Percentiles rank a stretch among this genome's conserved stretches.
phyloP scores from a whole-genome alignment of 2,797 vertebrate genomes.

The Leuciscus waleckii region DNA sequence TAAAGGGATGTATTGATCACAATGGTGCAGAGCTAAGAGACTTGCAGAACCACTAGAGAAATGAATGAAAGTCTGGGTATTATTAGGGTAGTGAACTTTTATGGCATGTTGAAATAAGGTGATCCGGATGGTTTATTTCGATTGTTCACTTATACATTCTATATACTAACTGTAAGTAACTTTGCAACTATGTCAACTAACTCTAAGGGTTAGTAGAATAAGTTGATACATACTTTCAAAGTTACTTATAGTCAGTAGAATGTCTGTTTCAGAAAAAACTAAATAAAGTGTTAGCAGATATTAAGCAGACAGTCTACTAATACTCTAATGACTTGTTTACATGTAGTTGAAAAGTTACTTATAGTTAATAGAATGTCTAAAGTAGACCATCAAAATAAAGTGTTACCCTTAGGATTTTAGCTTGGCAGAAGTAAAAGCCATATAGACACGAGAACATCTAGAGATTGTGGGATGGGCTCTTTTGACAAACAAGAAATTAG shows the following conservation, averaged over 20 bases:
- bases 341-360: background rate
- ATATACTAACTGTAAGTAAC: background rate
- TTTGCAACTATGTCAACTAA: background rate
- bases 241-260: too few species aligned
- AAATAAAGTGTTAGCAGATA: background rate
- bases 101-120: background rate
- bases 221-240: too few species aligned
- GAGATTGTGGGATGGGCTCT: background rate
- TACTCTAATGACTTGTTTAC: background rate
- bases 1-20: conserved; percentile 46
- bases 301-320: background rate
- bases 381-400: background rate
- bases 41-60: conserved; percentile 15
- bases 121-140: background rate
- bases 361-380: background rate
- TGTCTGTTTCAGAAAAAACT: too few species aligned
- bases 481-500: background rate
- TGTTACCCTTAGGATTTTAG: background rate
- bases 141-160: background rate
- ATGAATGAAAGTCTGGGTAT: background rate
- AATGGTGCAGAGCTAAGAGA: background rate
- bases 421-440: background rate
- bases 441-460: background rate
- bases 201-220: too few species aligned
- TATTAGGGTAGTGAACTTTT: background rate